Evolutionary conservation across 2,888 invertebrate genomes (phyloP).

Genomic region (Scrobipalpa costella): DNA sequence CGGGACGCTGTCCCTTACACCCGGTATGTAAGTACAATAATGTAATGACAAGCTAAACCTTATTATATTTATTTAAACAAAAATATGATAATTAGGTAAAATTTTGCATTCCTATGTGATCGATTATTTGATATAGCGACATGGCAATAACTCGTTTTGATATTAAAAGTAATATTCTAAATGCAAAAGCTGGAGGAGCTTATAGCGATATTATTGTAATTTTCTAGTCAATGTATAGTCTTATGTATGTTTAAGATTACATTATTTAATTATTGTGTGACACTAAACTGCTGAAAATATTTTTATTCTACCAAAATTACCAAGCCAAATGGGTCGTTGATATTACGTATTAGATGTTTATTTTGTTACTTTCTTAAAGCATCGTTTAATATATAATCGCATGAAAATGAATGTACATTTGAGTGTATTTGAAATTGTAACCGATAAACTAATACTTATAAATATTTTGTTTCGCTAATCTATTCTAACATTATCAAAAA

Average conservation of each 20-base stretch:
- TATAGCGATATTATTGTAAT: slow-evolving; percentile 9
- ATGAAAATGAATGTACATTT: background rate
- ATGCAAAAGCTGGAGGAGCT: slow-evolving; percentile 8
- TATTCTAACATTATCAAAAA: too few species aligned
- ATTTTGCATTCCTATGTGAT: slow-evolving; percentile 6
- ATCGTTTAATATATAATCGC: slow-evolving; percentile 11
- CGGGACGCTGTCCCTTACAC: too few species aligned
- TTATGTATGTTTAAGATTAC: slow-evolving; percentile 2
- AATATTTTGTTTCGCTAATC: too few species aligned
- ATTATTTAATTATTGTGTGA: slow-evolving; percentile 1
- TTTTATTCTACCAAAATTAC: too few species aligned
- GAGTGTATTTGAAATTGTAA: background rate
- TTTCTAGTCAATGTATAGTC: slow-evolving; percentile 17
- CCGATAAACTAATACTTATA: slow-evolving; percentile 17
- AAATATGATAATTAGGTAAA: background rate
- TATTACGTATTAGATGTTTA: background rate
- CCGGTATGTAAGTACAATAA: background rate
- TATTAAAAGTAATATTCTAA: background rate
- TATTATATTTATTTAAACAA: background rate
- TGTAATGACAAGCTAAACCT: background rate
- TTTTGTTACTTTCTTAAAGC: slow-evolving; percentile 1
- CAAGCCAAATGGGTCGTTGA: background rate
- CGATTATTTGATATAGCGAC: background rate
- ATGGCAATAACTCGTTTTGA: slow-evolving; percentile 10
- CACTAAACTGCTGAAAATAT: background rate